Evolutionary conservation across 1,140 invertebrate species (phyloP).

Genomic region (Aphidius ervi): DNA sequence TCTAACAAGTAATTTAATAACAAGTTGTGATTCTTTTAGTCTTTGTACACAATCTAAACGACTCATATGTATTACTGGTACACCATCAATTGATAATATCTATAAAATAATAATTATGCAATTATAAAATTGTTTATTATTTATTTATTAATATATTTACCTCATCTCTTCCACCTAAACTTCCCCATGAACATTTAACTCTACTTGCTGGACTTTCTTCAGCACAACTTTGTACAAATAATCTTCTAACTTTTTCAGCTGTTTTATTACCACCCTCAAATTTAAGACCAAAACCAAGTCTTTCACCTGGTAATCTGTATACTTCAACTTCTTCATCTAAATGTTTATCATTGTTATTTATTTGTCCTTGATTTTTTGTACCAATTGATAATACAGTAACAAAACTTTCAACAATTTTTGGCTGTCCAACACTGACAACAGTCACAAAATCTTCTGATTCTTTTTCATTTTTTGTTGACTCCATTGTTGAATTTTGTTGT

Average conservation of each 20-base stretch:
- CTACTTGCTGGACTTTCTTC: constrained; percentile 81
- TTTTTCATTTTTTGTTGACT: constrained; percentile 25
- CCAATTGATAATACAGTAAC: constrained; percentile 54
- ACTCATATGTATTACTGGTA: constrained; percentile 72
- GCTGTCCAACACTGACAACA: constrained; percentile 63
- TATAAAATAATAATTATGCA: constrained; percentile 10
- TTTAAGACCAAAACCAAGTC: constrained; percentile 84
- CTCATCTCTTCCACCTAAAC: constrained; percentile 78
- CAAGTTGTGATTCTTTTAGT: constrained; percentile 78
- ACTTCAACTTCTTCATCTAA: constrained; percentile 71
- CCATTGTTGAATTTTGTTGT: constrained; percentile 28
- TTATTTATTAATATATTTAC: constrained; percentile 24
- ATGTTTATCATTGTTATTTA: constrained; percentile 35
- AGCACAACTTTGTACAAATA: constrained; percentile 87
- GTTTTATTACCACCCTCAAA: constrained; percentile 85
- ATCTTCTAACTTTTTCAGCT: constrained; percentile 64
- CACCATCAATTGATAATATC: constrained; percentile 78
- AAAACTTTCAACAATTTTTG: constrained; percentile 42
- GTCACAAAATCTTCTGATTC: constrained; percentile 60
- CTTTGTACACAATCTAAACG: constrained; percentile 81
- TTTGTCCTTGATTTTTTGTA: constrained; percentile 30
- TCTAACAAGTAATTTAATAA: constrained; percentile 67
- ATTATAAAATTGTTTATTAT: constrained; percentile 7
- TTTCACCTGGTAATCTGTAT: constrained; percentile 80
- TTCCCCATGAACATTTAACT: constrained; percentile 74